Percentiles rank a stretch among this genome's conserved stretches.
Conservation (phyloP, 2,888 invertebrate genomes). For the Morpho deidamia region DNA sequence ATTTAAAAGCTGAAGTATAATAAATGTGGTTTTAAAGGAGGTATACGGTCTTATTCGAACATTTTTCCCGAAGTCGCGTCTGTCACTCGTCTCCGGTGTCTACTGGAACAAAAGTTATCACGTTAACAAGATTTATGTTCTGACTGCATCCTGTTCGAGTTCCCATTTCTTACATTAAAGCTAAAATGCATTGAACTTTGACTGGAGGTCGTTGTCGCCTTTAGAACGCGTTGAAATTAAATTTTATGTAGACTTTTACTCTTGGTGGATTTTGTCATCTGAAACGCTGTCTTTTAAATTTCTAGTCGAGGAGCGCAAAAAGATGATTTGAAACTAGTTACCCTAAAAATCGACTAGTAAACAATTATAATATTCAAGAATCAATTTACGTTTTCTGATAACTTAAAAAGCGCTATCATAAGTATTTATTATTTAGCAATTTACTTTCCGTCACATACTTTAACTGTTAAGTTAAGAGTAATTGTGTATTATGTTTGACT, state of each 20-base stretch:
- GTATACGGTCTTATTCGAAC: slow-evolving; percentile 26
- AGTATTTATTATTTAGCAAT: too few relatives aligned
- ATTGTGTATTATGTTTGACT: too few relatives aligned
- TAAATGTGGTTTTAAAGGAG: slow-evolving; percentile 26
- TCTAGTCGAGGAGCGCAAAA: too few relatives aligned
- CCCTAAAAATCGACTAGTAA: too few relatives aligned
- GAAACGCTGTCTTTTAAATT: too few relatives aligned
- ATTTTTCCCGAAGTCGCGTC: slow-evolving; percentile 48
- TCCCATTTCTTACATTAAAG: slow-evolving; percentile 26
- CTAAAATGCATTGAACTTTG: slow-evolving; percentile 23
- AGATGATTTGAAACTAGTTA: too few relatives aligned
- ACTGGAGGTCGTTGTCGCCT: slow-evolving; percentile 1
- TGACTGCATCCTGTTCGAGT: slow-evolving; percentile 32
- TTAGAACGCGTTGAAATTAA: neutral
- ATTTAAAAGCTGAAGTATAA: slow-evolving; percentile 28
- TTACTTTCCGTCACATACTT: too few relatives aligned
- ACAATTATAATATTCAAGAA: too few relatives aligned
- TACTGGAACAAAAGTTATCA: slow-evolving; percentile 45
- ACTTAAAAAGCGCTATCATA: too few relatives aligned
- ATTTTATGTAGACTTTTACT: neutral
- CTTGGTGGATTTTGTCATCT: neutral
- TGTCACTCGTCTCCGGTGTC: slow-evolving; percentile 44
- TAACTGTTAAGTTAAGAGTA: too few relatives aligned
- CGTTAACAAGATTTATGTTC: slow-evolving; percentile 41
- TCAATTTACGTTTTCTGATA: too few relatives aligned